Conservation (phyloP, 2,797 vertebrate species). For the Lepus townsendii region DNA sequence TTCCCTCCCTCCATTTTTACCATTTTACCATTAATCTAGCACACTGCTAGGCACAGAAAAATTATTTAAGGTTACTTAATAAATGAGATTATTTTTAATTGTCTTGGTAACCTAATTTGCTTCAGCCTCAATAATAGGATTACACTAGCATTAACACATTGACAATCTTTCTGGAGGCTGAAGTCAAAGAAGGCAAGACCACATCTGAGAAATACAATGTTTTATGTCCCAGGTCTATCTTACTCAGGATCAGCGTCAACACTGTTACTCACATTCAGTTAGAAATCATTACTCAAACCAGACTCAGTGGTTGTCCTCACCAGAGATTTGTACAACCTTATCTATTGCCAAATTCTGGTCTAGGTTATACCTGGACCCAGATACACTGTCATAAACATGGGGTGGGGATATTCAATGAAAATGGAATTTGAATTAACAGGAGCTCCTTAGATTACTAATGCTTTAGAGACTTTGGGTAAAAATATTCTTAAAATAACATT, state of each 20-base stretch:
- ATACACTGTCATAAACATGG: neutral
- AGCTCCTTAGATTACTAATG: conserved; percentile 56
- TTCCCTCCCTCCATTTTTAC: no score
- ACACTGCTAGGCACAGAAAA: neutral
- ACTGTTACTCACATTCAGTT: conserved; percentile 38
- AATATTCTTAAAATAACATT: conserved; percentile 51
- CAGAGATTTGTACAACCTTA: neutral
- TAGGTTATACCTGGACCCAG: neutral
- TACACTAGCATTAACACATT: neutral
- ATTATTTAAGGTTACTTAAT: conserved; percentile 23
- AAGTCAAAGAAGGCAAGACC: neutral
- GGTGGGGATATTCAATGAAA: neutral
- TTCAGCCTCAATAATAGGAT: neutral
- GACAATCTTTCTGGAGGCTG: neutral
- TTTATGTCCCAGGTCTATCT: neutral
- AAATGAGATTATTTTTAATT: conserved; percentile 1
- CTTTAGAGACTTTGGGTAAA: conserved; percentile 53
- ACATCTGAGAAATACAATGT: neutral
- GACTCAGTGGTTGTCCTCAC: neutral
- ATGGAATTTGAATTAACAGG: conserved; percentile 50
- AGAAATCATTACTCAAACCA: conserved; percentile 34
- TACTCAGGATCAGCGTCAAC: neutral
- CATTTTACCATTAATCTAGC: neutral
- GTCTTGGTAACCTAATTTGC: neutral
- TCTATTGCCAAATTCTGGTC: neutral